Evolutionary conservation across 2,888 invertebrate species (phyloP).

Genomic region (Minunthozetes semirufus): DNA sequence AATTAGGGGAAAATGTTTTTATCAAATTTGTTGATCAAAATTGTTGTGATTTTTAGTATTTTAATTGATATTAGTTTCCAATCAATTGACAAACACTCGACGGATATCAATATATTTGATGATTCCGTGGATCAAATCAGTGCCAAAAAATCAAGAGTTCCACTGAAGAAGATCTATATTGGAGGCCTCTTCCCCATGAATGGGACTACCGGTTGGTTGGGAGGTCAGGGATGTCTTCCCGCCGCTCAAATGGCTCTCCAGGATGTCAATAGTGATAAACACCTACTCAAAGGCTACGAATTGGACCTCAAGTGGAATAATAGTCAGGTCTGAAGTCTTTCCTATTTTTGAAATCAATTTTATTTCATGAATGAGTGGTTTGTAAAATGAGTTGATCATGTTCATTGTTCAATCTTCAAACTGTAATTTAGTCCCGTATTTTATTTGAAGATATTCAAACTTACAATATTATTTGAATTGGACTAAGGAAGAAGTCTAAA

Average conservation of each 20-base stretch:
- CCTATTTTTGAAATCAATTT: not conserved
- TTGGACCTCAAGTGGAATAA: conserved; percentile 89
- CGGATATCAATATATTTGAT: not conserved
- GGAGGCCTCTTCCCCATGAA: conserved; percentile 97
- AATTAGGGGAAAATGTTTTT: not conserved
- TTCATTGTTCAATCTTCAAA: too few relatives aligned
- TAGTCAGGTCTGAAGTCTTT: conserved; percentile 66
- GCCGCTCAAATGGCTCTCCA: conserved; percentile 92
- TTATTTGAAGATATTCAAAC: too few relatives aligned
- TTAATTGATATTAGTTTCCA: not conserved
- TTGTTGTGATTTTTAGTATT: not conserved
- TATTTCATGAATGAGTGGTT: not conserved
- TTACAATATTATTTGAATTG: too few relatives aligned
- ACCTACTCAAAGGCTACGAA: conserved; percentile 82
- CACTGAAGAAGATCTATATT: conserved; percentile 56
- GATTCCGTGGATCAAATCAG: not conserved
- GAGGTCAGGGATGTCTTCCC: conserved; percentile 81
- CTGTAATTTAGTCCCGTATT: too few relatives aligned
- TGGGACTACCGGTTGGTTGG: conserved; percentile 61
- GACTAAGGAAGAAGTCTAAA: too few relatives aligned
- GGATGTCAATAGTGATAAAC: conserved; percentile 82
- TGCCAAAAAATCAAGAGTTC: conserved; percentile 1
- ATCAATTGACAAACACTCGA: not conserved
- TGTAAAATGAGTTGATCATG: too few relatives aligned
- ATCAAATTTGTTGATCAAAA: not conserved